Conservation (phyloP, 1,140 invertebrate species). For the Popillia japonica region DNA sequence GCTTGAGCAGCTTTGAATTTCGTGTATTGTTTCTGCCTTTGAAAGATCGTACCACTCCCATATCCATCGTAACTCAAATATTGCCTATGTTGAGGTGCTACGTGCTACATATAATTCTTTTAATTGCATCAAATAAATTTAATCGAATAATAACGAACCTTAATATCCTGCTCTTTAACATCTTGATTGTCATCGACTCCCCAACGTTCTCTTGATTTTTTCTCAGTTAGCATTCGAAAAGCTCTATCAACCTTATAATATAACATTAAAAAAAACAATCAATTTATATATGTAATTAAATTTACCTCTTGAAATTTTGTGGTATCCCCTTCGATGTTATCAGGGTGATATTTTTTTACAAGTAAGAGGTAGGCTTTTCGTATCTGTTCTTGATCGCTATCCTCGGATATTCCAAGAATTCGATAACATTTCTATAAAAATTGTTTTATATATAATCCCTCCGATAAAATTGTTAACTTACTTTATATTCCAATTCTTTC, state of each 20-base stretch:
- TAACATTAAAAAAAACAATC: slow-evolving; percentile 37
- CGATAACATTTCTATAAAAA: slow-evolving; percentile 70
- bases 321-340: slow-evolving; percentile 74
- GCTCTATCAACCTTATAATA: slow-evolving; percentile 55
- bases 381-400: slow-evolving; percentile 76
- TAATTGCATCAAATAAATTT: slow-evolving; percentile 5
- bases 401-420: slow-evolving; percentile 70
- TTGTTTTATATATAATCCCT: background rate
- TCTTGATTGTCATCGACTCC: slow-evolving; percentile 62
- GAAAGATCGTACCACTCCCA: slow-evolving; percentile 78
- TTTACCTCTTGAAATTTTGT: slow-evolving; percentile 76
- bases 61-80: slow-evolving; percentile 82
- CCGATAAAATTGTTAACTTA: background rate
- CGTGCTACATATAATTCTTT: slow-evolving; percentile 68
- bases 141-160: slow-evolving; percentile 53
- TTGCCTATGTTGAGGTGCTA: slow-evolving; percentile 87
- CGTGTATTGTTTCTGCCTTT: slow-evolving; percentile 78
- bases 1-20: slow-evolving; percentile 76
- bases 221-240: slow-evolving; percentile 65
- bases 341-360: slow-evolving; percentile 85
- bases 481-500: background rate
- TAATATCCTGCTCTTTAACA: slow-evolving; percentile 58
- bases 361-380: slow-evolving; percentile 76
- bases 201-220: slow-evolving; percentile 64
- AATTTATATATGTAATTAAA: background rate